Evolutionary conservation across 1,140 invertebrate species (phyloP), one percentile per base, ranked within the genome.

Genomic region (Venturia canescens): DNA sequence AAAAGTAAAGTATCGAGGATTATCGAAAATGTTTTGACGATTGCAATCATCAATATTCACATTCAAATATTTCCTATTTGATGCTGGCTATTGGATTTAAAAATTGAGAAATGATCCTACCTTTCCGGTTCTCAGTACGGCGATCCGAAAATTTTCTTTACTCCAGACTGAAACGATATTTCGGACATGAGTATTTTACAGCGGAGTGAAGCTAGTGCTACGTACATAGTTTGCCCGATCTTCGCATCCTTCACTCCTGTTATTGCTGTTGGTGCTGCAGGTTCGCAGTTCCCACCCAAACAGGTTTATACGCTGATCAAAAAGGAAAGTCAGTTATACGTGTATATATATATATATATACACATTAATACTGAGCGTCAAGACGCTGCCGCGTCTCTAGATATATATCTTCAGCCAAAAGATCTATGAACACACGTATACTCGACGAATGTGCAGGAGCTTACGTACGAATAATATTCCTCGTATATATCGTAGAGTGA

Each of bases 201-300:
- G 13, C 38, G 13, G 13, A 9, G 38, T 1, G 13, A 44, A 44
- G 38, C 38, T 44, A 44, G 38, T 76, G 63, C 74, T 63, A 63
- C 31, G 60, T 76, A 76, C 74, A 76, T 63, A 29, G 50, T 63
- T 31, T 21, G 27, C 53, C 29, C 31, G 44, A 44, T 38, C 70
- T 50, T 27, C 53, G 23, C 60, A 66, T 66, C 60, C 60, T 66
- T 26, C 23, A 50, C 26, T 75, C 27, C 53, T 44, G 38, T 11
- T 44, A 11, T 44, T 63, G 74, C 74, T 63, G 74, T 29, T 76
- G 50, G 44, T 57, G 74, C 53, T 63, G 74, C 74, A 76, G 74
- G 74, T 76, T 76, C 70, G 34, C 70, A 72, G 70, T 72, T 72
- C 74, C 74, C 74, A 76, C 74, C 74, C 74, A 76, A 76, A 76